phyloP scores from a whole-genome alignment of 2,113 vertebrate genomes.

The Haemorhous mexicanus region DNA sequence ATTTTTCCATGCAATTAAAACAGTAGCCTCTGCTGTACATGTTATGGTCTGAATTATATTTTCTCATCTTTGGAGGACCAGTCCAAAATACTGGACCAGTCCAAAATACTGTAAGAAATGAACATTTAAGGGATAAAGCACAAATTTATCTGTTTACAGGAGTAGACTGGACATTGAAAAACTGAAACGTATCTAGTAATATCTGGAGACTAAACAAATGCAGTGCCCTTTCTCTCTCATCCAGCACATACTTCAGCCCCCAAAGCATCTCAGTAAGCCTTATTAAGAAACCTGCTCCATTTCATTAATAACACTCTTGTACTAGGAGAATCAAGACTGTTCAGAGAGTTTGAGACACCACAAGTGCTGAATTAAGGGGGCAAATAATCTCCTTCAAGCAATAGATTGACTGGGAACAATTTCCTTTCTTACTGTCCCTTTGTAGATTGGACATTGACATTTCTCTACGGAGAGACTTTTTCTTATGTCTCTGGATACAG shows the following conservation, averaged over 20 bases:
- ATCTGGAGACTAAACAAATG: not conserved
- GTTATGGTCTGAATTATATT: not conserved
- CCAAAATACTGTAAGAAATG: not conserved
- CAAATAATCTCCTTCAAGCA: not conserved
- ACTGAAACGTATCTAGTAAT: not conserved
- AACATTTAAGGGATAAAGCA: not conserved
- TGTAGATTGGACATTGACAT: not conserved
- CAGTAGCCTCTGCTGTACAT: fast-evolving
- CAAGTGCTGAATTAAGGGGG: not conserved
- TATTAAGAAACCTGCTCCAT: not conserved
- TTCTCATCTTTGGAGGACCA: not conserved
- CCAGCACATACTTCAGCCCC: not conserved
- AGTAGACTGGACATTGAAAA: not conserved
- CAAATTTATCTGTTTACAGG: not conserved
- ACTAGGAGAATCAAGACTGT: not conserved
- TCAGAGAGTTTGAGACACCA: not conserved
- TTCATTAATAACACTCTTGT: not conserved
- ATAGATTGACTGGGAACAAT: not conserved
- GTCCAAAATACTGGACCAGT: not conserved
- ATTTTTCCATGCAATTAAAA: not conserved
- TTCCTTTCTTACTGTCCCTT: not conserved
- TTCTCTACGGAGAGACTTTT: not conserved
- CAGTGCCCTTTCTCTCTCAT: not conserved
- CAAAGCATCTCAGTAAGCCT: not conserved
- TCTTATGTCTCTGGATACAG: not conserved